These are phyloP conservation scores for Holacanthella duospinosa DNA, from an alignment of 2,888 invertebrate genomes.

Conservation along the genomic window DNA sequence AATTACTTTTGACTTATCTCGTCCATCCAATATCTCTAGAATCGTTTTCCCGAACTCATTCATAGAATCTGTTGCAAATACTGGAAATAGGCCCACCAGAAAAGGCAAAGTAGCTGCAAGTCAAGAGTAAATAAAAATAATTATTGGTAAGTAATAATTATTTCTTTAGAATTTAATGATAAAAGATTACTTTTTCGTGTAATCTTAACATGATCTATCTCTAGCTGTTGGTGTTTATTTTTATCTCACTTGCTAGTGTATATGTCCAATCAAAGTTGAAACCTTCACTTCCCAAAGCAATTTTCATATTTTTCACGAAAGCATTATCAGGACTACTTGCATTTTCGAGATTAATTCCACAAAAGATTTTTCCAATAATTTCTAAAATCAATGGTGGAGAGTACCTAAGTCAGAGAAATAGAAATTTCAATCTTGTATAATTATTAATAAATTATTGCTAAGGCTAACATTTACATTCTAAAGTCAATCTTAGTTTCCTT, in stretches of 20 bases:
- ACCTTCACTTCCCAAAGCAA: background rate
- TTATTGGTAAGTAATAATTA: background rate
- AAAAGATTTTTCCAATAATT: slow-evolving; percentile 10
- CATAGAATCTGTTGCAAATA: slow-evolving; percentile 8
- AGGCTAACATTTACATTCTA: background rate
- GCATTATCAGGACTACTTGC: slow-evolving; percentile 9
- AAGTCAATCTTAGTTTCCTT: slow-evolving; percentile 10
- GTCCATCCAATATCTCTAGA: slow-evolving; percentile 8
- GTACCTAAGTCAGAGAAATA: slow-evolving; percentile 5
- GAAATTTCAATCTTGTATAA: background rate
- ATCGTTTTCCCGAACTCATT: slow-evolving; percentile 9
- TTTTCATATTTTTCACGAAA: slow-evolving; percentile 7
- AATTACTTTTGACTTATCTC: slow-evolving; percentile 7
- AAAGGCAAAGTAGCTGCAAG: slow-evolving; percentile 11
- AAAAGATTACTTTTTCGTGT: background rate
- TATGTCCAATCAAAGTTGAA: slow-evolving; percentile 11
- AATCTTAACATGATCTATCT: too few relatives aligned
- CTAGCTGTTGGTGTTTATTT: too few relatives aligned
- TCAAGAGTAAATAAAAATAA: background rate
- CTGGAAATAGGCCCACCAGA: slow-evolving; percentile 5
- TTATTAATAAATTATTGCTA: background rate
- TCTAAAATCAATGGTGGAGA: slow-evolving; percentile 8
- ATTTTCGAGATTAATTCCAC: slow-evolving; percentile 13
- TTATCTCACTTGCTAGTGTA: background rate
- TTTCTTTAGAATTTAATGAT: background rate